These are phyloP conservation scores for Myrmophylax atrothorax DNA, from an alignment of 2,113 vertebrate species.

Conservation along the genomic window DNA sequence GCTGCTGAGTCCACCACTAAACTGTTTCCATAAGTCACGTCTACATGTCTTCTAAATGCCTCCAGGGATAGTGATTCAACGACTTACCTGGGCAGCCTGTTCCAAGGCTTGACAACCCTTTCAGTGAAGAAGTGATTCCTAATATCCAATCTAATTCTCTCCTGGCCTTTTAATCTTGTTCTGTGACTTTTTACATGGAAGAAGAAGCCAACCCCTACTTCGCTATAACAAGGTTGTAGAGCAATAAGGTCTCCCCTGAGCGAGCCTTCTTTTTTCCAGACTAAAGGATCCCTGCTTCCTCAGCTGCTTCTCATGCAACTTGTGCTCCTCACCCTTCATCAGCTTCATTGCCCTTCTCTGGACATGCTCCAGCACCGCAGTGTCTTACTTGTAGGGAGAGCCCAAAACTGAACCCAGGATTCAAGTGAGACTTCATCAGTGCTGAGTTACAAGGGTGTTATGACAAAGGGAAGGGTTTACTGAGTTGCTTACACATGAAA, in stretches of 20 bases:
- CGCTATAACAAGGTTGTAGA: neutral
- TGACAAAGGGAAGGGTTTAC: neutral
- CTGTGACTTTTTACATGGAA: neutral
- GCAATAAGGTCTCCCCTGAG: fast-evolving
- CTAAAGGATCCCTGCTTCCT: neutral
- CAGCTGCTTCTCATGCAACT: fast-evolving
- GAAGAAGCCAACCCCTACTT: neutral
- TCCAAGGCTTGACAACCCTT: neutral
- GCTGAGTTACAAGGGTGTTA: fast-evolving
- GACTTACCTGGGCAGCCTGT: neutral
- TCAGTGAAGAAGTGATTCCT: neutral
- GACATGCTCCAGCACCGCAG: fast-evolving
- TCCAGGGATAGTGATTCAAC: neutral
- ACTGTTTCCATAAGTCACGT: neutral
- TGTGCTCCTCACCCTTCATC: neutral
- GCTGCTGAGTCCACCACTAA: neutral
- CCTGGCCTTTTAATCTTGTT: neutral
- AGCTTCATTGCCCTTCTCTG: neutral
- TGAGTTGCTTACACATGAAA: neutral
- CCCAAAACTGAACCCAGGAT: neutral
- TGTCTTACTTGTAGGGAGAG: fast-evolving
- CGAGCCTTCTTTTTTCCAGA: neutral
- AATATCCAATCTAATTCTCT: neutral
- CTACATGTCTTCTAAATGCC: neutral
- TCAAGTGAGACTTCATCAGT: fast-evolving